Evolutionary conservation across 2,888 invertebrate species (phyloP).

Genomic region (Leptopilina myrica): DNA sequence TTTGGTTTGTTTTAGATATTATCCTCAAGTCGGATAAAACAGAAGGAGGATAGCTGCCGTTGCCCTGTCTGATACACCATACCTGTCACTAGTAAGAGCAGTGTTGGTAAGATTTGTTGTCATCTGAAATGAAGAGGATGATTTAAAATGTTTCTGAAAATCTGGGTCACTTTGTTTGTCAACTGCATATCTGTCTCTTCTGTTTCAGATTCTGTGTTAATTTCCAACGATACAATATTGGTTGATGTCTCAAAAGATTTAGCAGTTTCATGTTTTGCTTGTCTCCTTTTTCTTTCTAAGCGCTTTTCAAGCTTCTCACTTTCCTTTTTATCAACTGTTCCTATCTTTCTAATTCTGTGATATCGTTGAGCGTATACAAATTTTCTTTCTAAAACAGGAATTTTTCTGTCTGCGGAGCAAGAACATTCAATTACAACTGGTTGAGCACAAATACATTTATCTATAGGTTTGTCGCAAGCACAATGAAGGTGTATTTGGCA

Average conservation of each 20-base stretch:
- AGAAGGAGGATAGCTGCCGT: slow-evolving; percentile 19
- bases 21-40: background rate
- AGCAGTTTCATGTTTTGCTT: background rate
- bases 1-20: too few species aligned
- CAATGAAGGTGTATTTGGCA: too few species aligned
- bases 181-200: background rate
- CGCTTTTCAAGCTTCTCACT: too few species aligned
- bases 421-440: too few species aligned
- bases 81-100: slow-evolving; percentile 36
- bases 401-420: too few species aligned
- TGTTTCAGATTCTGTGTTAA: background rate
- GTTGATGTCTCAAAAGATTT: slow-evolving; percentile 3
- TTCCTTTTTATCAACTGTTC: too few species aligned
- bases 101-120: slow-evolving; percentile 21
- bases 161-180: background rate
- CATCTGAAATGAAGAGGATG: slow-evolving; percentile 1
- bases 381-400: too few species aligned
- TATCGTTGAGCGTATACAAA: too few species aligned
- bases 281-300: too few species aligned
- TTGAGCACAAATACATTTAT: too few species aligned
- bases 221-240: background rate
- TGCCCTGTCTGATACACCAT: slow-evolving; percentile 30
- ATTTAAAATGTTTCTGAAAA: background rate
- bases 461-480: too few species aligned
- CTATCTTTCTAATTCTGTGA: too few species aligned